Evolutionary conservation across 2,888 invertebrate genomes (phyloP), one percentile per base, ranked within the genome.

Genomic region (Hedychridium roseum): DNA sequence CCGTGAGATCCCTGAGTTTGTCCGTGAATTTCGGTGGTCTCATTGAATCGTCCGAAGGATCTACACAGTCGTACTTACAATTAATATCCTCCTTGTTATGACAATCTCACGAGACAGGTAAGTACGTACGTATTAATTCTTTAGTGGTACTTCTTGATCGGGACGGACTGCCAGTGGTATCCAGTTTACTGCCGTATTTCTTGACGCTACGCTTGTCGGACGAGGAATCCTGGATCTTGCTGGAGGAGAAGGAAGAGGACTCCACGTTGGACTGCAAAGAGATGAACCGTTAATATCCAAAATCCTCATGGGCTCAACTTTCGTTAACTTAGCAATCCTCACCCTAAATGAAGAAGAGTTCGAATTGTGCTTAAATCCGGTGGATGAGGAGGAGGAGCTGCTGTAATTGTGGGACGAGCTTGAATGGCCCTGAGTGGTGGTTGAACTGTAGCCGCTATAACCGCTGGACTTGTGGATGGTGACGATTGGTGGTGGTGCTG

Each of bases 121-220:
- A 2, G 16, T 4, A 15, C 86, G 86, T 82, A 92, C 91, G 82
- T 69, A 90, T 87, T 60, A 95, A 81, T 82, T 95, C 94, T 81
- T 94, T 94, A 1, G 94, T 95, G 21, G 93, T 86, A 75, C 91
- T 94, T 66, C 94, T 86, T 20, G 94, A 94, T 77, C 94, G 83
- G 1, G 92, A 91, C 1, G 92, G 91, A 45, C 92, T 88, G 64
- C 91, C 91, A 0, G 90, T 89, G 6, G 85, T 80, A 66, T 89
- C 92, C 55, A 88, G 82, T 79, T 83, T 87, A 56, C 82, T 82
- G 43, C 88, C 89, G 74, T 90, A 90, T 68, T 87, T 87, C 71
- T 86, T 87, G 12, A 81, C 74, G 17, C 78, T 76, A 65, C 82
- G 80, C 66, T 82, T 84, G 20, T 83, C 66, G 12, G 56, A 43